These are phyloP conservation scores for Crotalus tigris DNA, from an alignment of 2,113 vertebrate genomes.

Conservation along the genomic window DNA sequence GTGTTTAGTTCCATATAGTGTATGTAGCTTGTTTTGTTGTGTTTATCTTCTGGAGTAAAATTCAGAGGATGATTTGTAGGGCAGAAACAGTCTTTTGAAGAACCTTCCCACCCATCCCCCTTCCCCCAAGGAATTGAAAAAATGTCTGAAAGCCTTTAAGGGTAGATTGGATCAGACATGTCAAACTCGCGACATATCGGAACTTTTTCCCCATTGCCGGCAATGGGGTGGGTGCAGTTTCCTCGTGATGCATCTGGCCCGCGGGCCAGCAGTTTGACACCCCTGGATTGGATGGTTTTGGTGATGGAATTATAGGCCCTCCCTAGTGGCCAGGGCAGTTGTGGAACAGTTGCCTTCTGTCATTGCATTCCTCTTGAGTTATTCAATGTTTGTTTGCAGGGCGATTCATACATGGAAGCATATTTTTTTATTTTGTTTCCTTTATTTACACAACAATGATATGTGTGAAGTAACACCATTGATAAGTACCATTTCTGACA, in stretches of 20 bases:
- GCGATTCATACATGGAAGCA: not conserved
- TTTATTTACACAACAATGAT: not conserved
- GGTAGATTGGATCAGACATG: too few species aligned
- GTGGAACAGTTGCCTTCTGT: not conserved
- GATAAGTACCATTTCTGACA: not conserved
- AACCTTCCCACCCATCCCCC: not conserved
- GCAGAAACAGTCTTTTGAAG: not conserved
- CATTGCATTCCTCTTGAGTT: not conserved
- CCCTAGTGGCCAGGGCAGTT: not conserved
- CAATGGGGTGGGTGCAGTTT: too few species aligned
- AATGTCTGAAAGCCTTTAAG: not conserved
- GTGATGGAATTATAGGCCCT: not conserved
- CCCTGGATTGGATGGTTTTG: not conserved
- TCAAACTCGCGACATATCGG: too few species aligned
- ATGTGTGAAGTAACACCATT: not conserved
- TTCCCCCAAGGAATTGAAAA: not conserved
- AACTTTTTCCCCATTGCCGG: too few species aligned
- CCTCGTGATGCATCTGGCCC: too few species aligned
- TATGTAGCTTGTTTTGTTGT: not conserved
- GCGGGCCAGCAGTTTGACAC: too few species aligned
- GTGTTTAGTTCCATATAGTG: not conserved
- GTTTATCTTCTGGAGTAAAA: not conserved
- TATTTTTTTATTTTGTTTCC: not conserved
- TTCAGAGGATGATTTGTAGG: not conserved
- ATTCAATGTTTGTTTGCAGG: not conserved